Percentiles rank a stretch among this genome's conserved stretches.
Evolutionary conservation across 1,140 invertebrate species (phyloP).

Genomic region (Ceratitis capitata): DNA sequence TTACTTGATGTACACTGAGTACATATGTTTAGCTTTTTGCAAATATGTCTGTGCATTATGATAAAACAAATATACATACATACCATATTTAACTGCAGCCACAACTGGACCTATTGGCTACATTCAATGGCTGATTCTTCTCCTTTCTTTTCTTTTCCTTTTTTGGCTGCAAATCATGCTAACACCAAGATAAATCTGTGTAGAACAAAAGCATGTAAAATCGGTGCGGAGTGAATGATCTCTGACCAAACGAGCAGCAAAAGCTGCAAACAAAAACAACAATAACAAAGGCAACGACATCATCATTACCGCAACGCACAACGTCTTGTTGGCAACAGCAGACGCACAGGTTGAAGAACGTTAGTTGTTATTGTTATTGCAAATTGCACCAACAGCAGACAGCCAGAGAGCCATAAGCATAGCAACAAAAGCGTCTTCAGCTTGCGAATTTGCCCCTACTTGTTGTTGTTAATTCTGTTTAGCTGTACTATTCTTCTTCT

Average conservation of each 20-base stretch:
- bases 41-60: too few species aligned
- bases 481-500: too few species aligned
- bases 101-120: not conserved
- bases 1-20: too few species aligned
- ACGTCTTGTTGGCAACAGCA: not conserved
- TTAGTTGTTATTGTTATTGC: not conserved
- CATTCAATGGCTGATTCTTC: not conserved
- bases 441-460: too few species aligned
- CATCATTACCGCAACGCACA: not conserved
- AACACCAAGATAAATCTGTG: not conserved
- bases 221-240: slow-evolving; percentile 2
- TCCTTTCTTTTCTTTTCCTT: not conserved
- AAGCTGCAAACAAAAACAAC: not conserved
- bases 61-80: too few species aligned
- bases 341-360: slow-evolving; percentile 4
- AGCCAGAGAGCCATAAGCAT: too few species aligned
- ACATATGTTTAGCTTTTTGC: too few species aligned
- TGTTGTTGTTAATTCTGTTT: not conserved
- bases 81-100: not conserved
- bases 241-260: not conserved
- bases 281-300: not conserved
- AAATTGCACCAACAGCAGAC: too few species aligned
- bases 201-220: slow-evolving; percentile 23
- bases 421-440: not conserved
- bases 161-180: not conserved